Evolutionary conservation across 2,797 vertebrate species (phyloP).

Genomic region (Anguilla anguilla): DNA sequence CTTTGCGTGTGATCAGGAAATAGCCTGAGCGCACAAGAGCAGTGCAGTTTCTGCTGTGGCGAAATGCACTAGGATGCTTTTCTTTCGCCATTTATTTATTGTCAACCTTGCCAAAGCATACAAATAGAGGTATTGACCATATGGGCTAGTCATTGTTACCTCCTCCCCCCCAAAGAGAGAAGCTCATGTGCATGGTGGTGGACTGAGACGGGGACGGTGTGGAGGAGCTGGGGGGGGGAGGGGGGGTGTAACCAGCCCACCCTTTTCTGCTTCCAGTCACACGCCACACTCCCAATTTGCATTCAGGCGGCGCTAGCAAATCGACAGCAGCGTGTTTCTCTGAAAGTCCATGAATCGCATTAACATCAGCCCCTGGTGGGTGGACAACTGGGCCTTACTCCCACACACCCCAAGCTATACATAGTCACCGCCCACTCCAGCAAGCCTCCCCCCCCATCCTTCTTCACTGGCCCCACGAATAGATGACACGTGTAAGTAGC

Average conservation of each 20-base stretch:
- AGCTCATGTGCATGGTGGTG: background rate
- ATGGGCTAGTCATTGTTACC: background rate
- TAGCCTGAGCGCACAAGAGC: background rate
- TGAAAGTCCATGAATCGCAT: conserved; percentile 25
- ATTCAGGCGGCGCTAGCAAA: conserved; percentile 8
- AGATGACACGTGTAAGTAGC: background rate
- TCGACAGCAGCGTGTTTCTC: conserved; percentile 15
- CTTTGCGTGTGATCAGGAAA: background rate
- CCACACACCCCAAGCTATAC: conserved; percentile 22
- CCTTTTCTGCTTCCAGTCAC: background rate
- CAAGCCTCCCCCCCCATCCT: background rate
- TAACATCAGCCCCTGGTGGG: conserved; percentile 11
- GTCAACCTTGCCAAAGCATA: background rate
- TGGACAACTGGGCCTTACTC: conserved; percentile 1
- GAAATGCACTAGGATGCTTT: background rate
- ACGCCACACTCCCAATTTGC: conserved; percentile 1
- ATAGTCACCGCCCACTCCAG: conserved; percentile 29
- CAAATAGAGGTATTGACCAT: background rate
- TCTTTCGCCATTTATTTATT: background rate
- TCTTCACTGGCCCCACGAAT: background rate
- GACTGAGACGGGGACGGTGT: background rate
- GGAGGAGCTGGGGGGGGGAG: background rate
- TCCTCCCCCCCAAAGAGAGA: background rate
- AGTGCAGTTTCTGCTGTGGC: background rate
- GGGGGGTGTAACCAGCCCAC: background rate